Evolutionary conservation across 2,888 invertebrate genomes (phyloP).

Genomic region (Herminia tarsipennalis): DNA sequence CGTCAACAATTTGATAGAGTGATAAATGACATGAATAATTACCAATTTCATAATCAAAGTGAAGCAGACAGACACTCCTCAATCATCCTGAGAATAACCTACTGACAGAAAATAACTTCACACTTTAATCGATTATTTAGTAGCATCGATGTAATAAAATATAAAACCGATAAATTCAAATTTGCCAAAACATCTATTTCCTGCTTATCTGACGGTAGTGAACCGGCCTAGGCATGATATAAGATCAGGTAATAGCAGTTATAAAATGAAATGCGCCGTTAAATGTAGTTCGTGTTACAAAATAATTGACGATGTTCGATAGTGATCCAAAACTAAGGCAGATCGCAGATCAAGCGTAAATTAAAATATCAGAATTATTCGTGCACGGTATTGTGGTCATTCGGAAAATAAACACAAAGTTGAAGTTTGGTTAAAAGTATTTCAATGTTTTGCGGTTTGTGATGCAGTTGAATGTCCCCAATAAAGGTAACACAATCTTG

Average conservation of each 20-base stretch:
- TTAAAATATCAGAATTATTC: background rate
- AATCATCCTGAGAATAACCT: background rate
- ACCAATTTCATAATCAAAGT: too few species aligned
- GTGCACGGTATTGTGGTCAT: slow-evolving; percentile 6
- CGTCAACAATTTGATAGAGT: too few species aligned
- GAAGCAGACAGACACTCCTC: too few species aligned
- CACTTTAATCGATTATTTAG: background rate
- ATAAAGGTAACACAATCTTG: slow-evolving; percentile 13
- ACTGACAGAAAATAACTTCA: background rate
- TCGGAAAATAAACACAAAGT: background rate
- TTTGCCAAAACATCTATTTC: slow-evolving; percentile 25
- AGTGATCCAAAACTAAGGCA: slow-evolving; percentile 8
- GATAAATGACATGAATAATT: too few species aligned
- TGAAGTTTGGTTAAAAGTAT: background rate
- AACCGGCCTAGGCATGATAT: slow-evolving; percentile 37
- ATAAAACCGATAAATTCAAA: slow-evolving; percentile 9
- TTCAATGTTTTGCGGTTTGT: slow-evolving; percentile 2
- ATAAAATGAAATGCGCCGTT: slow-evolving; percentile 27
- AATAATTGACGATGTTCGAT: slow-evolving; percentile 20
- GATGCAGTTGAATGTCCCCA: slow-evolving; percentile 5
- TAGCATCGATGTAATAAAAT: slow-evolving; percentile 14
- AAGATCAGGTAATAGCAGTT: slow-evolving; percentile 32
- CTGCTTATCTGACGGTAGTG: slow-evolving; percentile 20
- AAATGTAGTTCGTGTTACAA: slow-evolving; percentile 29
- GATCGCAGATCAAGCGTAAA: slow-evolving; percentile 1